These are phyloP conservation scores for Thera britannica DNA, from an alignment of 2,888 invertebrate genomes.

Conservation along the genomic window DNA sequence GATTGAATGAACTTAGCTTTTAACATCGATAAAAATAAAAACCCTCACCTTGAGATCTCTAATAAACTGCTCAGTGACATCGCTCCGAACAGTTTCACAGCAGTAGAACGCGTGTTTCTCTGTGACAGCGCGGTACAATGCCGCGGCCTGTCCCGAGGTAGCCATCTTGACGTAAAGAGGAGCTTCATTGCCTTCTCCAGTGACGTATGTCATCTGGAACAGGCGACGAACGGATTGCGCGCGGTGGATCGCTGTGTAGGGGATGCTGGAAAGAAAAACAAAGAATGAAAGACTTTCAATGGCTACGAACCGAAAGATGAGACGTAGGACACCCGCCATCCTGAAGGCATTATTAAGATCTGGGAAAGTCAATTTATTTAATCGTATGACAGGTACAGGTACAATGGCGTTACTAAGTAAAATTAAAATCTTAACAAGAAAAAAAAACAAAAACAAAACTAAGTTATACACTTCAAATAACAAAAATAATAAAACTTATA, in stretches of 20 bases:
- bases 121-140: conserved; percentile 93
- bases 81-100: conserved; percentile 95
- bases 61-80: conserved; percentile 95
- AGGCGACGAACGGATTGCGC: conserved; percentile 90
- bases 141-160: conserved; percentile 92
- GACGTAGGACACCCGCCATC: background rate
- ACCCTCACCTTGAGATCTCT: conserved; percentile 90
- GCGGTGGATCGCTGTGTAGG: conserved; percentile 92
- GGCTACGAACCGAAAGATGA: background rate
- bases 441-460: too few species aligned
- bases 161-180: conserved; percentile 92
- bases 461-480: too few species aligned
- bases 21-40: background rate
- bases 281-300: background rate
- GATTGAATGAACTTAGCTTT: background rate
- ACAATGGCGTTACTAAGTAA: too few species aligned
- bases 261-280: conserved; percentile 85
- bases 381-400: too few species aligned
- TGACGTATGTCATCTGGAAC: conserved; percentile 90
- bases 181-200: conserved; percentile 87
- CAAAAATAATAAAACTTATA: too few species aligned
- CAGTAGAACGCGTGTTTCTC: conserved; percentile 97
- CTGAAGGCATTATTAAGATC: too few species aligned
- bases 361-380: too few species aligned
- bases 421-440: too few species aligned